Evolutionary conservation across 2,888 invertebrate species (phyloP), one percentile per base, ranked within the genome.

Genomic region (Neoascia interrupta): DNA sequence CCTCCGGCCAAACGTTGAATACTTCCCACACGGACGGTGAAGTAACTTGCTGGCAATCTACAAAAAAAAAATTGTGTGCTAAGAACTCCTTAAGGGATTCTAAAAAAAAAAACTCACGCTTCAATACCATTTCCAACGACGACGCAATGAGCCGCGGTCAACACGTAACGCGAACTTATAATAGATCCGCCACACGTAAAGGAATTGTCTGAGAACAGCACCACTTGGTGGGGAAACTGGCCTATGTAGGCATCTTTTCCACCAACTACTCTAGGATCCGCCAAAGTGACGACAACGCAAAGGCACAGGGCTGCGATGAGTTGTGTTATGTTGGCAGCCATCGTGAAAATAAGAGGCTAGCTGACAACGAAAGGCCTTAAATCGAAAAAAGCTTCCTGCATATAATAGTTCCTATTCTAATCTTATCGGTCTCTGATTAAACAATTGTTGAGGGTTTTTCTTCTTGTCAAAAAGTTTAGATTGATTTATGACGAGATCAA

Each of bases 151-250:
- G 83, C 88, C n/a, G 87, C 84, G 4, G 86, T 87, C 6, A 87
- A 23, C 61, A 87, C 5, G 1, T 70, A 56, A 0, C 41, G 81
- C 2, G 51, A 4, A 2, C 72, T 73, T 16, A 87, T 84, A 10
- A 87, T 84, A n/a, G 18, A 76, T 4, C 84, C 85, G 0, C 82
- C 83, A 53, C 88, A 86, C 5, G 41, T 61, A 28, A 86, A 86
- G 0, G 70, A 69, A n/a, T 82, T 83, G 51, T 85, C 76, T 5
- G 83, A 68, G 16, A 85, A 85, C 23, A 89, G 60, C 4, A 88
- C 88, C 1, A 84, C 85, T 69, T 87, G 85, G 82, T 86, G 86
- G 5, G 90, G 88, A 70, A 85, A 86, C 70, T 87, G 84, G 1
- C 83, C 85, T 6, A 81, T 31, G 0, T 53, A 31, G 13, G 86